A percentile compares a stretch with the other conserved stretches of the same genome.
Evolutionary conservation across 2,797 vertebrate species (phyloP).

Genomic region (Okamejei kenojei): DNA sequence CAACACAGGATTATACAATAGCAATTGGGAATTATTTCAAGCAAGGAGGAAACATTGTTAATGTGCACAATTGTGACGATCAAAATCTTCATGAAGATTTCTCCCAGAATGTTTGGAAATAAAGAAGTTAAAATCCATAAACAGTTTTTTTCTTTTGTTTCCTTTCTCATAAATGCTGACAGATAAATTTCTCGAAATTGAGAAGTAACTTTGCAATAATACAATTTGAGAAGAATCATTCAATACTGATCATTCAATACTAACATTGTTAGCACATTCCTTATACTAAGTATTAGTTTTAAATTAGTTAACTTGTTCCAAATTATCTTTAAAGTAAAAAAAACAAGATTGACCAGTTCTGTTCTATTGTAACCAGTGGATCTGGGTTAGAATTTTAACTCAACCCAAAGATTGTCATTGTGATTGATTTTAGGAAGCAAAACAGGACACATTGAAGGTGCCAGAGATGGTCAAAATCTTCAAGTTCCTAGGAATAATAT

Average conservation of each 20-base stretch:
- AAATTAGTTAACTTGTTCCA: background rate
- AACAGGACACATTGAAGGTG: too few relatives aligned
- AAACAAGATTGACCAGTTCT: background rate
- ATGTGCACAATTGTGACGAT: conserved; percentile 43
- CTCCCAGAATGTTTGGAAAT: conserved; percentile 47
- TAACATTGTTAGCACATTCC: background rate
- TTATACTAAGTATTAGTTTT: background rate
- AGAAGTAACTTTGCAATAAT: background rate
- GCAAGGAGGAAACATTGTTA: conserved; percentile 46
- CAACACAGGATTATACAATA: conserved; percentile 43
- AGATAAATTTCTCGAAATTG: conserved; percentile 14
- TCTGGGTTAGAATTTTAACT: too few relatives aligned
- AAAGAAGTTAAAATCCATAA: background rate
- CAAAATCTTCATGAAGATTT: conserved; percentile 49
- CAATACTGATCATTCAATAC: background rate
- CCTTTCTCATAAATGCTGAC: background rate
- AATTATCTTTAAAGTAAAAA: background rate
- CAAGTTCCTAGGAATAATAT: too few relatives aligned
- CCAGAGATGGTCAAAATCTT: too few relatives aligned
- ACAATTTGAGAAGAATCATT: background rate
- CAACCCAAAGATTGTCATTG: too few relatives aligned
- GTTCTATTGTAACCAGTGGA: background rate
- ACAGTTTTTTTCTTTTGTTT: background rate
- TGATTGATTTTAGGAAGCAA: too few relatives aligned
- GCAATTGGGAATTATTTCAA: conserved; percentile 55